Evolutionary conservation across 2,888 invertebrate genomes (phyloP).

Genomic region (Gibbula magus): DNA sequence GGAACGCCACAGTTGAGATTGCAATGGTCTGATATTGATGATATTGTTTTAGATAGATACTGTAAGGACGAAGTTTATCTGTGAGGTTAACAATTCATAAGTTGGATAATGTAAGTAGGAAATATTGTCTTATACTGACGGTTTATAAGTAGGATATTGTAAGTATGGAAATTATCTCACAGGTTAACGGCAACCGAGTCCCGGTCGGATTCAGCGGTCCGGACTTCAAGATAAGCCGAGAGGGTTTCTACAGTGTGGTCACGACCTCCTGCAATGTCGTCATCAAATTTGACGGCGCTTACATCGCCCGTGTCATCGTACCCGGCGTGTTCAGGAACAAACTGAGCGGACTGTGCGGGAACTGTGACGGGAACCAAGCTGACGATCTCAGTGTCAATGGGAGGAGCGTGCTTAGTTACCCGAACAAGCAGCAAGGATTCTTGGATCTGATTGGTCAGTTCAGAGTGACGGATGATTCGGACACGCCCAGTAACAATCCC

Average conservation of each 20-base stretch:
- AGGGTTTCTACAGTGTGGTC: conserved; percentile 37
- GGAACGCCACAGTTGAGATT: too few relatives aligned
- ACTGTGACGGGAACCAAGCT: conserved; percentile 82
- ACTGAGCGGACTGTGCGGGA: conserved; percentile 89
- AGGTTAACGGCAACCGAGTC: conserved; percentile 26
- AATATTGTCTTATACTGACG: too few relatives aligned
- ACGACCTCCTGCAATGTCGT: conserved; percentile 30
- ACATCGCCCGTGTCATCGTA: conserved; percentile 21
- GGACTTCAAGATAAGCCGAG: conserved; percentile 28
- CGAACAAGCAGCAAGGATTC: conserved; percentile 24
- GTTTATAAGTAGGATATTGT: too few relatives aligned
- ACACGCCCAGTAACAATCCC: conserved; percentile 29
- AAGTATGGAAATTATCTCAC: not conserved
- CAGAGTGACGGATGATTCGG: conserved; percentile 37
- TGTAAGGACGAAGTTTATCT: too few relatives aligned
- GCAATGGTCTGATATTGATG: too few relatives aligned
- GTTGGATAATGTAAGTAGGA: too few relatives aligned
- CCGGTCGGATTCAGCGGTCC: conserved; percentile 7
- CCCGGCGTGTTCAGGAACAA: conserved; percentile 82
- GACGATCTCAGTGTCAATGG: conserved; percentile 82
- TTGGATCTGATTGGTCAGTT: conserved; percentile 26
- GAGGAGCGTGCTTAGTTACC: conserved; percentile 76
- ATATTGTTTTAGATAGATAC: too few relatives aligned
- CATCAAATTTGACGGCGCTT: conserved; percentile 31
- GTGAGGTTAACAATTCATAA: too few relatives aligned